phyloP scores from a whole-genome alignment of 2,113 vertebrate genomes.

The Ascaphus truei region DNA sequence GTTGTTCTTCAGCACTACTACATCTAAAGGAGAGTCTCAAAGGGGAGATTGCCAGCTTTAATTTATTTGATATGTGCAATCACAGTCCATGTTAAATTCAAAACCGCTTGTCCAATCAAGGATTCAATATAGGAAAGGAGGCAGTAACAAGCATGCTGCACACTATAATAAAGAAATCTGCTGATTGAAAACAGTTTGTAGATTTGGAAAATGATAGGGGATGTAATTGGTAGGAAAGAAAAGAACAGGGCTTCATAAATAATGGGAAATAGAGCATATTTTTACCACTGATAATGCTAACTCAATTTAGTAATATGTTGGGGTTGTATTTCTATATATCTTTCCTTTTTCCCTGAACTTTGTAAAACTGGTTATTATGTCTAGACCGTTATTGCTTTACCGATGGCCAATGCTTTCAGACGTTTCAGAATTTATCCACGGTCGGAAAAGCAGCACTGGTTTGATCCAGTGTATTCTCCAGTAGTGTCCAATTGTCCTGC shows the following conservation, averaged over 20 bases:
- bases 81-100: slow-evolving; percentile 91
- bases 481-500: too few relatives aligned
- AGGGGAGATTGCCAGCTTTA: slow-evolving; percentile 91
- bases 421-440: slow-evolving; percentile 1
- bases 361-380: slow-evolving; percentile 5
- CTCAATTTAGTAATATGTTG: slow-evolving; percentile 66
- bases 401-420: neutral
- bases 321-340: slow-evolving; percentile 50
- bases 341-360: slow-evolving; percentile 17
- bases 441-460: neutral
- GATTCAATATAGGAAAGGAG: slow-evolving; percentile 76
- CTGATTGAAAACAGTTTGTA: slow-evolving; percentile 99
- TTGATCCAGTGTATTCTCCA: neutral
- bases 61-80: slow-evolving; percentile 98
- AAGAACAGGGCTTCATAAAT: slow-evolving; percentile 96
- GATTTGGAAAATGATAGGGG: slow-evolving; percentile 99
- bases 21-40: slow-evolving; percentile 84
- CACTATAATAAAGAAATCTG: slow-evolving; percentile 92
- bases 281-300: slow-evolving; percentile 81
- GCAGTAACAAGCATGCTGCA: slow-evolving; percentile 79
- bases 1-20: slow-evolving; percentile 55
- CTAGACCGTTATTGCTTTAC: slow-evolving; percentile 10
- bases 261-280: slow-evolving; percentile 98
- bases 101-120: slow-evolving; percentile 85
- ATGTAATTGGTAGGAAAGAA: slow-evolving; percentile 97